A percentile compares a stretch with the other conserved stretches of the same genome.
phyloP scores from a whole-genome alignment of 2,888 invertebrate genomes.

The Aquatica leii region DNA sequence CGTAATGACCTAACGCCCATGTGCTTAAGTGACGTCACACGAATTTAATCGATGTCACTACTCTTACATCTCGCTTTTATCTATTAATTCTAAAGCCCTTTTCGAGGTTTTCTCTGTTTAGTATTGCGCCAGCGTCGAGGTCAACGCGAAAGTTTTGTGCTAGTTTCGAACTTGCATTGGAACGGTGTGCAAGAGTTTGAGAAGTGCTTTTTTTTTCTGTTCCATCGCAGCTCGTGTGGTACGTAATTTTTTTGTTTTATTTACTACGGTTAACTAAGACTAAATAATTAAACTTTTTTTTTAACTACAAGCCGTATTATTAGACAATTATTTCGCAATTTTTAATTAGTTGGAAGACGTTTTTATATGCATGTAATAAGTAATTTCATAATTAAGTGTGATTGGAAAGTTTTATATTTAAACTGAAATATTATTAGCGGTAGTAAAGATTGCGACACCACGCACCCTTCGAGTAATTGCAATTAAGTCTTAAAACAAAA shows the following conservation, averaged over 20 bases:
- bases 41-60: conserved; percentile 46
- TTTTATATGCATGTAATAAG: too few relatives aligned
- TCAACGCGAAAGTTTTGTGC: conserved; percentile 49
- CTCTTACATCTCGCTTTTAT: conserved; percentile 37
- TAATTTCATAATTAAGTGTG: too few relatives aligned
- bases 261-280: not conserved
- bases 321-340: too few relatives aligned
- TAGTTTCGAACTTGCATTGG: conserved; percentile 31
- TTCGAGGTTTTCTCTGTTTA: conserved; percentile 35
- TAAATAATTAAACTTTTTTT: conserved; percentile 10
- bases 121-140: conserved; percentile 49
- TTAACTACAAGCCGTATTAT: too few relatives aligned
- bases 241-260: not conserved
- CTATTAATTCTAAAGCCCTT: conserved; percentile 16
- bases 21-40: conserved; percentile 47
- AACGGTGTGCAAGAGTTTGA: conserved; percentile 17
- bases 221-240: not conserved
- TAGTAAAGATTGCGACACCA: too few relatives aligned
- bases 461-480: too few relatives aligned
- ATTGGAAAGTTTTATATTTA: too few relatives aligned
- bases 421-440: too few relatives aligned
- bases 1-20: conserved; percentile 50
- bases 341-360: too few relatives aligned
- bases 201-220: not conserved
- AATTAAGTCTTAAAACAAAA: too few relatives aligned